Evolutionary conservation across 1,140 invertebrate species (phyloP).

Genomic region (Alviniconcha marisindica): DNA sequence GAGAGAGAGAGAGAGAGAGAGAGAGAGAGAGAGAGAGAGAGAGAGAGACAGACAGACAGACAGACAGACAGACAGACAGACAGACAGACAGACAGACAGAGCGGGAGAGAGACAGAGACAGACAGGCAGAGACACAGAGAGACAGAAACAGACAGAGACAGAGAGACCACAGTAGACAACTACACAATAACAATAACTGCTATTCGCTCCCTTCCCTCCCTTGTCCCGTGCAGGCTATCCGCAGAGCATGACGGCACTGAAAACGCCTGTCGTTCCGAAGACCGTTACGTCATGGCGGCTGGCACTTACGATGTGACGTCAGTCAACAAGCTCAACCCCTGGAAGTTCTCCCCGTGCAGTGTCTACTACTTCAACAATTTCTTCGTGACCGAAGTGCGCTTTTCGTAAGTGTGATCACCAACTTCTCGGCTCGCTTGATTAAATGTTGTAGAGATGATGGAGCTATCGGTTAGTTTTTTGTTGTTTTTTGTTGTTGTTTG

Average conservation of each 20-base stretch:
- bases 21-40: no score
- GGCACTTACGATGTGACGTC: conserved; percentile 23
- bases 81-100: neutral
- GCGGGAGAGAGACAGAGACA: neutral
- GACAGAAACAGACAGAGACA: no score
- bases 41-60: neutral
- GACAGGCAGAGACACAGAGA: no score
- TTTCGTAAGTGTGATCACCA: conserved; percentile 12
- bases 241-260: conserved; percentile 59
- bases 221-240: conserved; percentile 54
- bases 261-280: conserved; percentile 54
- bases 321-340: conserved; percentile 55
- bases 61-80: neutral
- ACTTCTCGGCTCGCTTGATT: no score
- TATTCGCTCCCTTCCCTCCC: no score
- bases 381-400: conserved; percentile 33
- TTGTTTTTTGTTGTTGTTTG: no score
- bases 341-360: conserved; percentile 62
- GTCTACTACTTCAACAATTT: conserved; percentile 52
- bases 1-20: no score
- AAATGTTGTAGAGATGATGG: no score
- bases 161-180: no score
- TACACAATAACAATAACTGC: no score
- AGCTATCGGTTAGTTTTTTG: no score
- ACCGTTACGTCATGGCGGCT: conserved; percentile 64